Conservation (phyloP, 1,140 invertebrate genomes). For the Notospermus geniculatus region DNA sequence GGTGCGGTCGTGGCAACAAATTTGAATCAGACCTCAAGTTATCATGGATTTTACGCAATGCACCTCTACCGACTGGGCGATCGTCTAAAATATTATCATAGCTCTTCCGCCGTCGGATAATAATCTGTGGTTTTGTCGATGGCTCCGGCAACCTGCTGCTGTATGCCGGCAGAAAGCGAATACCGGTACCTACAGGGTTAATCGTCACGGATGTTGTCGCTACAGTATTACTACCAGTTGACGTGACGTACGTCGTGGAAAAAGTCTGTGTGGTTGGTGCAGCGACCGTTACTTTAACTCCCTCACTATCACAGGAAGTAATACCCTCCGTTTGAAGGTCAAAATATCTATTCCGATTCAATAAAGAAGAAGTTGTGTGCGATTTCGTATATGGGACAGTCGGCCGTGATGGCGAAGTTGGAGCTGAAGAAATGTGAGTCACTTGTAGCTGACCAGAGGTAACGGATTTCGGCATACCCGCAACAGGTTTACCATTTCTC, state of each 20-base stretch:
- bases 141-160: background rate
- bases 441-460: background rate
- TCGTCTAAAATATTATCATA: conserved; percentile 7
- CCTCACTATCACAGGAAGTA: background rate
- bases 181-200: too few species aligned
- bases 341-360: too few species aligned
- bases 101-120: conserved; percentile 8
- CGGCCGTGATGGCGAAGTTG: background rate
- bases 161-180: conserved; percentile 2
- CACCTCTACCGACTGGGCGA: background rate
- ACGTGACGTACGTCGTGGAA: conserved; percentile 4
- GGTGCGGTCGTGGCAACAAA: too few species aligned
- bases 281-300: background rate
- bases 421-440: background rate
- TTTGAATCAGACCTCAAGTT: too few species aligned
- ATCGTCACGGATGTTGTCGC: background rate
- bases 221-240: background rate
- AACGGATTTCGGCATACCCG: background rate
- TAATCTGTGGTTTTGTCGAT: background rate
- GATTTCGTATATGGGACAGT: too few species aligned
- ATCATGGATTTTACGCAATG: background rate
- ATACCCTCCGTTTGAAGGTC: background rate
- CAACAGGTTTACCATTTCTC: background rate
- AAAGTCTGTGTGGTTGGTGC: background rate
- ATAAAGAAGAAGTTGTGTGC: too few species aligned